Conservation (phyloP, 2,797 vertebrate species). For the Pteropus rufus region DNA sequence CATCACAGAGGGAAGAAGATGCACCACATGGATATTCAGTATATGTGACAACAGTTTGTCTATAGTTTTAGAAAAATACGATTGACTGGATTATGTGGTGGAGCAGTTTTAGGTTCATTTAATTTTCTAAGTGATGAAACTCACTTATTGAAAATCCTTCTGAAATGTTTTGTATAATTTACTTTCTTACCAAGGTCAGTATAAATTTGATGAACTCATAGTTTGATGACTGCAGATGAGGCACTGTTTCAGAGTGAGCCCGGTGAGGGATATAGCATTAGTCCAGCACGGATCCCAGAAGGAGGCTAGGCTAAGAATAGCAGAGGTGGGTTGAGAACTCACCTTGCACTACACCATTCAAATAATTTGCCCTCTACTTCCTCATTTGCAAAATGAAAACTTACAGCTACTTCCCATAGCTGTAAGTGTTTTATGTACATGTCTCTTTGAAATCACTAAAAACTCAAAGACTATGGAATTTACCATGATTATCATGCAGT, state of each 20-base stretch:
- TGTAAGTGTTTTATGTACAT: not conserved
- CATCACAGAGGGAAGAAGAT: not conserved
- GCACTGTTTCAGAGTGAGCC: not conserved
- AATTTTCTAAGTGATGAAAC: slow-evolving; percentile 6
- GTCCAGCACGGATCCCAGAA: not conserved
- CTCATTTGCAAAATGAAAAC: not conserved
- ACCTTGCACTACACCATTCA: not conserved
- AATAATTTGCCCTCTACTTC: not conserved
- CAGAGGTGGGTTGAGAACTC: not conserved
- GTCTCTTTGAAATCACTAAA: not conserved
- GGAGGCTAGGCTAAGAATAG: not conserved
- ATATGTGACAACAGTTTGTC: not conserved
- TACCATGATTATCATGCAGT: not conserved
- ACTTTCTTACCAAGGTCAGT: not conserved
- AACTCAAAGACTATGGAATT: not conserved
- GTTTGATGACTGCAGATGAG: not conserved
- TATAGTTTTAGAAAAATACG: not conserved
- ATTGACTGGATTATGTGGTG: not conserved
- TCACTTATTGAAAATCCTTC: not conserved
- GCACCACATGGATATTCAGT: too few species aligned
- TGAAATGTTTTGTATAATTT: not conserved
- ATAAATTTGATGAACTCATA: not conserved
- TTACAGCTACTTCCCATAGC: not conserved
- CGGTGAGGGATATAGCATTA: not conserved
- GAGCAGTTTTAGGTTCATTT: slow-evolving; percentile 37